Evolutionary conservation across 92 coral and sea anemone genomes (phyloP).

Genomic region (Zoanthus sociatus): DNA sequence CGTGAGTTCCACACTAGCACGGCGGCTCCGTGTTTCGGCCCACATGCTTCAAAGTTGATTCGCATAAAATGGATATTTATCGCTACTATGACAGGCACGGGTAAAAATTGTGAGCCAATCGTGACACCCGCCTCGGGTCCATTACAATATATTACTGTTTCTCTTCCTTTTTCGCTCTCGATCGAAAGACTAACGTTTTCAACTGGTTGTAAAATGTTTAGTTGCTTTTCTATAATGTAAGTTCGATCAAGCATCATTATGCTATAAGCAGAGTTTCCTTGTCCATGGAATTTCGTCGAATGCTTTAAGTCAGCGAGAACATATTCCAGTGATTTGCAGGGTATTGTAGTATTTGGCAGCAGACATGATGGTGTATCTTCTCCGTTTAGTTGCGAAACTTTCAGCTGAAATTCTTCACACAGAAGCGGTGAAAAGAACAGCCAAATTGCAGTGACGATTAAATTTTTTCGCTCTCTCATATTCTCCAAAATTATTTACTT

Average conservation of each 20-base stretch:
- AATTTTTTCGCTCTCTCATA: background rate
- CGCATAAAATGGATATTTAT: constrained; percentile 59
- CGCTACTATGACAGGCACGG: constrained; percentile 22
- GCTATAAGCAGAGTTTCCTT: constrained; percentile 40
- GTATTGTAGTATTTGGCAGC: constrained; percentile 33
- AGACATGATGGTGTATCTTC: constrained; percentile 64
- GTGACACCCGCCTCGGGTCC: constrained; percentile 52
- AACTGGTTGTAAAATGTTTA: constrained; percentile 67
- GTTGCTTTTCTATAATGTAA: constrained; percentile 40
- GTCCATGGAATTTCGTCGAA: background rate
- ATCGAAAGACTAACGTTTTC: constrained; percentile 44
- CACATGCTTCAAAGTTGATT: constrained; percentile 74
- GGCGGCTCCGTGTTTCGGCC: constrained; percentile 62
- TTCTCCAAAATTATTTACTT: background rate
- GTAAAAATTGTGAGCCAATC: constrained; percentile 51
- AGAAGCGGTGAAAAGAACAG: background rate
- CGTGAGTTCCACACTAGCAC: constrained; percentile 73
- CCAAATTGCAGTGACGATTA: background rate
- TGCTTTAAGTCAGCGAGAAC: constrained; percentile 64
- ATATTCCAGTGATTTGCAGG: constrained; percentile 71
- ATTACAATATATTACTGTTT: constrained; percentile 50
- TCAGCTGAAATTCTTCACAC: constrained; percentile 21
- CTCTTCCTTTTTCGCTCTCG: constrained; percentile 39
- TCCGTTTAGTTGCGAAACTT: constrained; percentile 72
- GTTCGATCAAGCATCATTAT: constrained; percentile 62